Evolutionary conservation across 1,140 invertebrate genomes (phyloP).

Genomic region (Drosophila micromelanica): DNA sequence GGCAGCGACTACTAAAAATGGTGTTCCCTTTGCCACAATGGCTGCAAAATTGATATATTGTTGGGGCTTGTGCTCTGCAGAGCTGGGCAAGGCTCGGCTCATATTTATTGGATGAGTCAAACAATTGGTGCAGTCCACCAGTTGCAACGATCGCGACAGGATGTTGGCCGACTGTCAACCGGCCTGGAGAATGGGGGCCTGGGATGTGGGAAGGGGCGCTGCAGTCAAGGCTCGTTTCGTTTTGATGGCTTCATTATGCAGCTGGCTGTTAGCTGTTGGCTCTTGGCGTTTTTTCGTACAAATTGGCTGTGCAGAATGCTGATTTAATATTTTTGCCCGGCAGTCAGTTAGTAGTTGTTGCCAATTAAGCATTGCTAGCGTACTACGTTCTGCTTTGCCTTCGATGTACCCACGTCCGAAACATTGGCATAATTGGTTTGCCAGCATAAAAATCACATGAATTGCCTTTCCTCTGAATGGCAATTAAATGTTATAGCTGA

Average conservation of each 20-base stretch:
- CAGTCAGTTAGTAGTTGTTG: constrained; percentile 24
- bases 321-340: constrained; percentile 75
- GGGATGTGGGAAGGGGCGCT: background rate
- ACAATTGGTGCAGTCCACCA: constrained; percentile 35
- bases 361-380: constrained; percentile 69
- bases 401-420: constrained; percentile 35
- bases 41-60: constrained; percentile 70
- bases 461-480: constrained; percentile 69
- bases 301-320: constrained; percentile 72
- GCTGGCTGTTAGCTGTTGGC: constrained; percentile 37
- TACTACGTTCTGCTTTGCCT: constrained; percentile 12
- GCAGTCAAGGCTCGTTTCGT: constrained; percentile 18
- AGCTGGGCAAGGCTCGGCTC: constrained; percentile 13
- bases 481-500: constrained; percentile 64
- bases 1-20: constrained; percentile 47
- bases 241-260: constrained; percentile 81
- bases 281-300: constrained; percentile 70
- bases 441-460: constrained; percentile 79
- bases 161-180: constrained; percentile 13
- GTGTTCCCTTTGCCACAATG: constrained; percentile 50
- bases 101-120: constrained; percentile 72
- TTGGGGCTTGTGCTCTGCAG: background rate
- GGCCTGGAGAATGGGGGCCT: background rate
- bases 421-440: constrained; percentile 70
- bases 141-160: constrained; percentile 8